A percentile compares a stretch with the other conserved stretches of the same genome.
Evolutionary conservation across 2,797 vertebrate species (phyloP).

Genomic region (Anolis apletophallus): DNA sequence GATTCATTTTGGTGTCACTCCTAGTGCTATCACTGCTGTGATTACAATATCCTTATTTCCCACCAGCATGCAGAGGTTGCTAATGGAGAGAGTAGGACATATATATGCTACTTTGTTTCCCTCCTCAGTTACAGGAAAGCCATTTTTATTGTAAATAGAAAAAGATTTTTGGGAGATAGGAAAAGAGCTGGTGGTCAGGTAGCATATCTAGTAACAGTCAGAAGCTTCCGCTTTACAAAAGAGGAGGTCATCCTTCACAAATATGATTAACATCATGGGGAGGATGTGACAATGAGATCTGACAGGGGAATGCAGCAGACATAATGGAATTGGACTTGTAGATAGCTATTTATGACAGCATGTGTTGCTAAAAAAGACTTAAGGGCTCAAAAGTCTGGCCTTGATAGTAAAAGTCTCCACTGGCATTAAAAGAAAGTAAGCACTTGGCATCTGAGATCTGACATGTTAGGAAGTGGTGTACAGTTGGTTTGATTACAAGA

Average conservation of each 20-base stretch:
- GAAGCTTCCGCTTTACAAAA: conserved; percentile 61
- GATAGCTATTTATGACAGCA: conserved; percentile 36
- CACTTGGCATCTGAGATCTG: conserved; percentile 60
- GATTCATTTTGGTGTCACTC: no score
- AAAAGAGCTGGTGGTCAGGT: conserved; percentile 31
- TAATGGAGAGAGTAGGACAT: no score
- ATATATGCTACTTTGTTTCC: no score
- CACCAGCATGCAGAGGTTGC: no score
- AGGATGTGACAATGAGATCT: conserved; percentile 71
- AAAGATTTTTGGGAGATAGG: conserved; percentile 34
- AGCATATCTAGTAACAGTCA: conserved; percentile 60
- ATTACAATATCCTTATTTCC: no score
- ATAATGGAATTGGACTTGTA: conserved; percentile 72
- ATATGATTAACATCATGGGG: conserved; percentile 77
- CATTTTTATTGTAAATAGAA: not conserved
- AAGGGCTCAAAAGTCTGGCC: conserved; percentile 64
- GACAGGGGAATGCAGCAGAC: conserved; percentile 71
- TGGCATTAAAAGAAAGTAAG: conserved; percentile 58
- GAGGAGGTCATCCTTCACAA: conserved; percentile 75
- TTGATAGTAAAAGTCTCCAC: conserved; percentile 71
- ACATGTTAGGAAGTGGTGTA: conserved; percentile 68
- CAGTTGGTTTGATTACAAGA: conserved; percentile 57
- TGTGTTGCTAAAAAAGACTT: conserved; percentile 51
- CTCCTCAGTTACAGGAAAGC: no score
- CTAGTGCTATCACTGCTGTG: no score